Percentiles rank a stretch among this genome's conserved stretches.
These are phyloP conservation scores for Megalopta genalis DNA, from an alignment of 1,140 invertebrate species.

Conservation along the genomic window DNA sequence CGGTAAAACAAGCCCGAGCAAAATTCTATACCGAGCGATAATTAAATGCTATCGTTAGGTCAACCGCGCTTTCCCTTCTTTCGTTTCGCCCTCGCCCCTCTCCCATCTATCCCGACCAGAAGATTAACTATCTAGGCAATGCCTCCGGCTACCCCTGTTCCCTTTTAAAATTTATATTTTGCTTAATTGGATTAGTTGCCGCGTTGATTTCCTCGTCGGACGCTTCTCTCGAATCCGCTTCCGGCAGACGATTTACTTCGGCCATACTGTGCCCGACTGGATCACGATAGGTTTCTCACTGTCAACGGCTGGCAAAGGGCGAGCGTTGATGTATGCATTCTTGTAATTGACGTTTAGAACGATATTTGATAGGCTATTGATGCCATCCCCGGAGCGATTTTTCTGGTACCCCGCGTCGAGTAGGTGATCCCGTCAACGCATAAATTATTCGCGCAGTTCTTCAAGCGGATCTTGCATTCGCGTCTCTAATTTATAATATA, in stretches of 20 bases:
- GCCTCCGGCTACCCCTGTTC: not conserved
- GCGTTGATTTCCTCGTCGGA: not conserved
- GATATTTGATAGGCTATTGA: slow-evolving; percentile 17
- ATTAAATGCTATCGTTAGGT: slow-evolving; percentile 43
- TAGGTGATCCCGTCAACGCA: not conserved
- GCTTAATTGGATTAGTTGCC: not conserved
- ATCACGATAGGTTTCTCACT: not conserved
- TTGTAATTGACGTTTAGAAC: slow-evolving; percentile 8
- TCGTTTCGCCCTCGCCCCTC: not conserved
- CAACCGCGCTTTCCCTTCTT: slow-evolving; percentile 4
- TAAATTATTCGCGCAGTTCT: slow-evolving; percentile 38
- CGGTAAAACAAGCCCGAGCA: slow-evolving; percentile 39
- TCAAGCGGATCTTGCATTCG: slow-evolving; percentile 32
- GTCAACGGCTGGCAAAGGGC: not conserved
- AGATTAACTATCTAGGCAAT: slow-evolving; percentile 2
- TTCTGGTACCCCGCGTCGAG: not conserved
- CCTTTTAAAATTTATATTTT: slow-evolving; percentile 8
- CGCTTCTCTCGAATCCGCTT: not conserved
- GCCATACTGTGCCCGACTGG: not conserved
- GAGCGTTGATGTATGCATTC: not conserved
- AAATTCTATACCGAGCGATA: slow-evolving; percentile 39
- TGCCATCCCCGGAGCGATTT: not conserved
- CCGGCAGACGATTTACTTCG: not conserved
- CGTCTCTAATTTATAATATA: slow-evolving; percentile 44
- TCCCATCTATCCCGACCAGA: no score